phyloP scores from a whole-genome alignment of 35 echinoderm and acorn worm species.

The Acanthaster planci region DNA sequence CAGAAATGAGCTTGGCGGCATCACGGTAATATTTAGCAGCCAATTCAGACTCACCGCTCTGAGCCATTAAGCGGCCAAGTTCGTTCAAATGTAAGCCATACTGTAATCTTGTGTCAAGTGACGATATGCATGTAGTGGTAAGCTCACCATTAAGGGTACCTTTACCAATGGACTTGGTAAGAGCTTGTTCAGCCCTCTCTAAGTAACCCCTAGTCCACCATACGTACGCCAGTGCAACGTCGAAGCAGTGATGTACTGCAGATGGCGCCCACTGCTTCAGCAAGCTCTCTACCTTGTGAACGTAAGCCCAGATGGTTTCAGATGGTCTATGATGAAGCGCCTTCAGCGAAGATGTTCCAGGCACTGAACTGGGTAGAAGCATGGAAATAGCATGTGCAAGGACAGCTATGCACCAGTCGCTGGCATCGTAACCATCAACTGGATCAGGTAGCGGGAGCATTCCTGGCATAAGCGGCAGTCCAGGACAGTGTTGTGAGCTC shows the following conservation, averaged over 20 bases:
- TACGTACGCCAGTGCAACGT: background rate
- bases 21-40: background rate
- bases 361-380: background rate
- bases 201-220: background rate
- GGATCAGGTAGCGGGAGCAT: background rate
- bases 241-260: background rate
- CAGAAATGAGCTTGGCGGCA: background rate
- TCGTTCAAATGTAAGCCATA: background rate
- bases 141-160: too few relatives aligned
- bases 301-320: background rate
- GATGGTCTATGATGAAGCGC: background rate
- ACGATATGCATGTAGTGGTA: too few relatives aligned
- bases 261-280: background rate
- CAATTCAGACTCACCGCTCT: background rate
- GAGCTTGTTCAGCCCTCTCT: background rate
- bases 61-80: background rate
- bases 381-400: background rate
- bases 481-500: background rate
- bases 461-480: background rate
- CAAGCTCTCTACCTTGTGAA: background rate
- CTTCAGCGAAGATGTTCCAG: background rate
- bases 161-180: too few relatives aligned
- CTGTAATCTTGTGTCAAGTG: background rate
- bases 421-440: background rate
- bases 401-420: conserved; percentile 1